phyloP scores from a whole-genome alignment of 2,888 invertebrate species.

The Drosophila pseudotalamancana region DNA sequence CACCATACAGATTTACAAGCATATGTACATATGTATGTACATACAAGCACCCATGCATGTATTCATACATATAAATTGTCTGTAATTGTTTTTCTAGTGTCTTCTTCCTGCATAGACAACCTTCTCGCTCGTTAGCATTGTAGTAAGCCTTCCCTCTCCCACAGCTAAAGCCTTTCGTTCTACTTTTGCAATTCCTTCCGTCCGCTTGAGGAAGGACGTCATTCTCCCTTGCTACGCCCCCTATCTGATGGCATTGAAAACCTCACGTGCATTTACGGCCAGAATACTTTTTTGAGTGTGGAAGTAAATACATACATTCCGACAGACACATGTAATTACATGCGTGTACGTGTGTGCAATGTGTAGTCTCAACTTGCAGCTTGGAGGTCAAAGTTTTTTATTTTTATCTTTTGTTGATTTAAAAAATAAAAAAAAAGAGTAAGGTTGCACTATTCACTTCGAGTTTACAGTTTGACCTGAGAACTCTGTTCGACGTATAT shows the following conservation, averaged over 20 bases:
- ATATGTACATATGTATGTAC: background rate
- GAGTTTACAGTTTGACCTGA: constrained; percentile 21
- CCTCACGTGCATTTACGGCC: constrained; percentile 66
- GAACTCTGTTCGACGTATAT: constrained; percentile 10
- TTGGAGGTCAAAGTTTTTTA: constrained; percentile 64
- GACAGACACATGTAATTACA: background rate
- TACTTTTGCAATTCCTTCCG: constrained; percentile 55
- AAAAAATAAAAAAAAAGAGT: constrained; percentile 10
- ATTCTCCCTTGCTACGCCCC: background rate
- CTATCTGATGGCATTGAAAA: constrained; percentile 52
- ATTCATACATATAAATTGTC: constrained; percentile 52
- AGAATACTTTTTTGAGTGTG: constrained; percentile 27
- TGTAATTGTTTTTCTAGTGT: constrained; percentile 71
- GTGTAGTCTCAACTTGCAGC: constrained; percentile 26
- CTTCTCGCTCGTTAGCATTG: constrained; percentile 62
- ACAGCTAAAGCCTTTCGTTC: constrained; percentile 1
- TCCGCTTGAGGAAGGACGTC: constrained; percentile 39
- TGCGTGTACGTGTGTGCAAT: background rate
- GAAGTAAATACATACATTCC: constrained; percentile 12
- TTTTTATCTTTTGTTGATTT: constrained; percentile 4
- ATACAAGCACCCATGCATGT: too few species aligned
- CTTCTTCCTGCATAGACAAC: constrained; percentile 68
- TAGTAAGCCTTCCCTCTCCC: constrained; percentile 26
- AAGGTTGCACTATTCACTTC: constrained; percentile 28
- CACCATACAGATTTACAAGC: background rate